Conservation (phyloP, 2,113 vertebrate genomes). For the Chloropsis hardwickii region DNA sequence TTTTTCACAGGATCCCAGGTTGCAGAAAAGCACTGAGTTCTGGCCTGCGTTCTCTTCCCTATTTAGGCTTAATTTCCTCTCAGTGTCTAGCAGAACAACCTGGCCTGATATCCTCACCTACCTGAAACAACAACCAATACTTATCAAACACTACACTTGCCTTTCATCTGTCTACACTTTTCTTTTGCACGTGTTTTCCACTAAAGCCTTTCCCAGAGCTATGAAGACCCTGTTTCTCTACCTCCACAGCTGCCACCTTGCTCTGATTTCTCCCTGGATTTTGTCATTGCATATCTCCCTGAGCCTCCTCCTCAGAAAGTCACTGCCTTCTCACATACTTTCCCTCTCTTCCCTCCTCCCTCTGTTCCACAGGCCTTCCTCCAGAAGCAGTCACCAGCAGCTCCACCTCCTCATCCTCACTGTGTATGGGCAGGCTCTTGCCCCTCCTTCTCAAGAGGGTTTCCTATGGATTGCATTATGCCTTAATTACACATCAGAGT, state of each 20-base stretch:
- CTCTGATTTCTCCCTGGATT: neutral
- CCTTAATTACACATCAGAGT: neutral
- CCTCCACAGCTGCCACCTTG: neutral
- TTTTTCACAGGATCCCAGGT: neutral
- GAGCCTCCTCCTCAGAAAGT: neutral
- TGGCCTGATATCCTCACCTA: neutral
- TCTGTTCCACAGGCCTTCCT: neutral
- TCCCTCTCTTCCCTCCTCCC: neutral
- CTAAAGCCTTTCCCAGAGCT: neutral
- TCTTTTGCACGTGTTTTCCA: neutral
- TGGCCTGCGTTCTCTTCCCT: neutral
- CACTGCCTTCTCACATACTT: neutral
- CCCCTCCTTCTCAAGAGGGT: neutral
- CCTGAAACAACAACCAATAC: neutral
- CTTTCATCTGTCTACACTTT: neutral
- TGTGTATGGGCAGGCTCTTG: accelerated
- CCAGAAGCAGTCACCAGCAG: neutral
- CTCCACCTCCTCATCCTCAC: neutral
- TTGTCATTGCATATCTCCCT: neutral
- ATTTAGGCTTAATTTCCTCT: neutral
- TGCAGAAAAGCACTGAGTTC: neutral
- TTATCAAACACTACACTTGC: neutral
- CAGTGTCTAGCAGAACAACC: neutral
- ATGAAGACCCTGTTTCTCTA: neutral
- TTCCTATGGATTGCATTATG: neutral